phyloP scores from a whole-genome alignment of 2,113 vertebrate genomes.

The Platycercus adscitus region DNA sequence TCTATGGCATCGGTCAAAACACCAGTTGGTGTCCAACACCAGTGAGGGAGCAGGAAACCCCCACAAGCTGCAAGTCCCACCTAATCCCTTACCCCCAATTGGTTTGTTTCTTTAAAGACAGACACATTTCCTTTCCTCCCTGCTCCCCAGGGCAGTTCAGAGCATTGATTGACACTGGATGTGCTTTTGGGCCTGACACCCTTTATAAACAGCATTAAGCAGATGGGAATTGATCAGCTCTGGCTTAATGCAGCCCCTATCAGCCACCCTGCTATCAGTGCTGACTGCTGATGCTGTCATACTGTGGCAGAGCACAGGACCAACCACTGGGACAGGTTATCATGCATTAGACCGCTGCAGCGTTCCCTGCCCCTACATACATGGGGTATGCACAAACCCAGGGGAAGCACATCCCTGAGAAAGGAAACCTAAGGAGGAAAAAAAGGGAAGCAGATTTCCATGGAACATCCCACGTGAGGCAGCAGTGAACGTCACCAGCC shows the following conservation, averaged over 20 bases:
- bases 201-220: conserved; percentile 42
- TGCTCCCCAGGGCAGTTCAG: background rate
- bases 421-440: background rate
- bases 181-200: conserved; percentile 19
- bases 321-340: accelerated
- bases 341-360: background rate
- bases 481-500: background rate
- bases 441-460: background rate
- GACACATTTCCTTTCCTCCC: background rate
- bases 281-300: background rate
- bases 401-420: background rate
- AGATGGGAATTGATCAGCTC: conserved; percentile 22
- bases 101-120: background rate
- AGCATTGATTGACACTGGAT: conserved; percentile 17
- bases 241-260: background rate
- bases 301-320: background rate
- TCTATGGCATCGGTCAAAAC: background rate
- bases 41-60: background rate
- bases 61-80: background rate
- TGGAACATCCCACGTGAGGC: background rate
- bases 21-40: background rate
- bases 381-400: accelerated
- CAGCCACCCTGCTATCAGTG: background rate
- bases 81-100: background rate
- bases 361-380: background rate